Evolutionary conservation across 2,888 invertebrate genomes (phyloP), one percentile per base, ranked within the genome.

Genomic region (Leptopilina syphax): DNA sequence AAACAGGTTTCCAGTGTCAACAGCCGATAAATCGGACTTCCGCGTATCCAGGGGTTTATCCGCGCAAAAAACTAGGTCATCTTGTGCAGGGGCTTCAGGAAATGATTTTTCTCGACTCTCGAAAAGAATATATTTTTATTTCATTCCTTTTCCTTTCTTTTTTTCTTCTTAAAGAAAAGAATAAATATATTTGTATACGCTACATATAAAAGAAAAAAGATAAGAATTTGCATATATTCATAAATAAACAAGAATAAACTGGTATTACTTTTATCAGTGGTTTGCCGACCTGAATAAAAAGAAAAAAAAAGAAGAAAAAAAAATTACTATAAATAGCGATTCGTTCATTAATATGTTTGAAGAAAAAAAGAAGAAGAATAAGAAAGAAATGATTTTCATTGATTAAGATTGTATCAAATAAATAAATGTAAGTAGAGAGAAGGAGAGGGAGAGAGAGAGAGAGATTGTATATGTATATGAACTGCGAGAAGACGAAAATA

Each of bases 11-110:
- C 34, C n/a, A 34, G 57, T 27, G 73, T 73, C 57, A 73, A 73
- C 57, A 73, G 54, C 73, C 73, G 73, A 73, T 50, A 73, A n/a
- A 73, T 34, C 57, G n/a, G 73, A 73, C 73, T 57, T 73, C 57
- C 57, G 24, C 18, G 27, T 70, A 24, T 50, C 10, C 68, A 70
- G 68, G 47, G 68, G 27, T 70, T 70, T 50, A 54, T 68, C 50
- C 24, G 34, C 24, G 34, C 34, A 34, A 41, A 73, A 57, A 73
- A 73, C n/a, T 73, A 73, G 73, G 73, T 73, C 73, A 34, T 73
- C 73, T 57, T 34, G 34, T 34, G n/a, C n/a, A 57, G 34, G 57
- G 54, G 24, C 73, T 54, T 9, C 34, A 13, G 57, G 34, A 44
- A 67, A 67, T 73, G 9, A 50, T 50, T 50, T 50, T 50, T 50